These are phyloP conservation scores for Buceros bicornis DNA, from an alignment of 2,797 vertebrate genomes.

Conservation along the genomic window DNA sequence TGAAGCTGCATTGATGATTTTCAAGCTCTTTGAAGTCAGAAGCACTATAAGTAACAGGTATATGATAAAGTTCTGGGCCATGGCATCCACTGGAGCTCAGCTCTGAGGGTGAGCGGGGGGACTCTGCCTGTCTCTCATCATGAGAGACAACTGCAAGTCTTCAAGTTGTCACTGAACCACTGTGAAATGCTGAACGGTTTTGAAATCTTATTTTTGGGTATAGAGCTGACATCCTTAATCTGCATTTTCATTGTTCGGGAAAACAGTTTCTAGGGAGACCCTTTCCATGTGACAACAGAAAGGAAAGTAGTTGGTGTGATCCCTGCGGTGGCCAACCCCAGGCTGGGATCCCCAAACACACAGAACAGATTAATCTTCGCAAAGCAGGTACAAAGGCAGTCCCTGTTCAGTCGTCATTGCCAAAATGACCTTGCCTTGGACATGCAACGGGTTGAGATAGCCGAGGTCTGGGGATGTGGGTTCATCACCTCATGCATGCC, in stretches of 20 bases:
- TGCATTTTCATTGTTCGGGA: constrained; percentile 30
- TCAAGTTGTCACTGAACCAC: constrained; percentile 21
- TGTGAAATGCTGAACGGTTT: constrained; percentile 48
- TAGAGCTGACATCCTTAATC: constrained; percentile 24
- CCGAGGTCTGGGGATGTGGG: rapidly evolving
- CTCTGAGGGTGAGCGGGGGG: constrained; percentile 9
- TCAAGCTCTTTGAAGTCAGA: constrained; percentile 49
- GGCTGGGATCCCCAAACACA: background rate
- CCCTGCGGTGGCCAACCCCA: rapidly evolving
- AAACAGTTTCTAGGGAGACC: constrained; percentile 36
- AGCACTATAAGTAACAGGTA: constrained; percentile 39
- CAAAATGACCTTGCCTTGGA: background rate
- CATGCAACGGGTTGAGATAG: background rate
- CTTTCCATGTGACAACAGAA: background rate
- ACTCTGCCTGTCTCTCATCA: constrained; percentile 32
- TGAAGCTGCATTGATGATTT: constrained; percentile 24
- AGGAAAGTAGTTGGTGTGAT: background rate
- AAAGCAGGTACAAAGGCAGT: background rate
- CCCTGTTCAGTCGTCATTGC: background rate
- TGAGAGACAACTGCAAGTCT: constrained; percentile 32
- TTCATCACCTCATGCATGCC: background rate
- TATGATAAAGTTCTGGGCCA: background rate
- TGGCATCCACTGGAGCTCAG: background rate
- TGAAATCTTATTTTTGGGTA: constrained; percentile 54
- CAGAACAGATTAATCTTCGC: background rate